Evolutionary conservation across 2,888 invertebrate species (phyloP).

Genomic region (Clitarchus hookeri): DNA sequence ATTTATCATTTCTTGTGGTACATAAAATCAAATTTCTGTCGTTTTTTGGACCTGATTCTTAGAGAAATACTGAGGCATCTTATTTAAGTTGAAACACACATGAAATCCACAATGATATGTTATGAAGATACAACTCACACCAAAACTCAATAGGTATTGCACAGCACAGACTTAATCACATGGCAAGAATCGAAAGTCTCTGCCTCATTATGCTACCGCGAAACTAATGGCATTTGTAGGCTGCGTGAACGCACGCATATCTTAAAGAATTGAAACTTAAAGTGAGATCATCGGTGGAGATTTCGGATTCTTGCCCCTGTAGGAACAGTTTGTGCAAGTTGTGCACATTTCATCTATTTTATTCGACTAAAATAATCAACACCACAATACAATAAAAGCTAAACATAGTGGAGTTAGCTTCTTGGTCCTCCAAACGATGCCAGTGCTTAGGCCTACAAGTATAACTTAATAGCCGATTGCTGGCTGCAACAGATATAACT

Average conservation of each 20-base stretch:
- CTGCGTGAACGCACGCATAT: background rate
- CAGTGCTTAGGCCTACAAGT: slow-evolving; percentile 34
- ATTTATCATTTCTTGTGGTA: slow-evolving; percentile 15
- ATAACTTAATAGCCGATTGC: slow-evolving; percentile 30
- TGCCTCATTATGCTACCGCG: background rate
- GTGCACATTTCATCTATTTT: slow-evolving; percentile 39
- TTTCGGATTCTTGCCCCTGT: slow-evolving; percentile 42
- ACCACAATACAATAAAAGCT: slow-evolving; percentile 41
- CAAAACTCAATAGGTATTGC: slow-evolving; percentile 44
- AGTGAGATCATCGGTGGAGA: background rate
- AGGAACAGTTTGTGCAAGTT: slow-evolving; percentile 43
- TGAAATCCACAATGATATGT: slow-evolving; percentile 45
- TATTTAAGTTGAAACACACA: slow-evolving; percentile 40
- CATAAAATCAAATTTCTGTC: background rate
- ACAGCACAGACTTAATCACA: slow-evolving; percentile 44
- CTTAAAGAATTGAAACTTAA: background rate
- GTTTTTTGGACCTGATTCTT: slow-evolving; percentile 25
- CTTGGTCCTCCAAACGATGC: slow-evolving; percentile 35
- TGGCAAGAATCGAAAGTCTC: slow-evolving; percentile 41
- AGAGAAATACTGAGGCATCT: slow-evolving; percentile 41
- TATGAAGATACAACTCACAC: slow-evolving; percentile 44
- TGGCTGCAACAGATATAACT: slow-evolving; percentile 29
- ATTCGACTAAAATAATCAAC: slow-evolving; percentile 39
- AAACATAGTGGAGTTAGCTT: slow-evolving; percentile 37
- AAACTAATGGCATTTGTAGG: background rate